Percentiles rank a stretch among this genome's conserved stretches.
Evolutionary conservation across 2,797 vertebrate species (phyloP).

Genomic region (Myripristis jacobus): DNA sequence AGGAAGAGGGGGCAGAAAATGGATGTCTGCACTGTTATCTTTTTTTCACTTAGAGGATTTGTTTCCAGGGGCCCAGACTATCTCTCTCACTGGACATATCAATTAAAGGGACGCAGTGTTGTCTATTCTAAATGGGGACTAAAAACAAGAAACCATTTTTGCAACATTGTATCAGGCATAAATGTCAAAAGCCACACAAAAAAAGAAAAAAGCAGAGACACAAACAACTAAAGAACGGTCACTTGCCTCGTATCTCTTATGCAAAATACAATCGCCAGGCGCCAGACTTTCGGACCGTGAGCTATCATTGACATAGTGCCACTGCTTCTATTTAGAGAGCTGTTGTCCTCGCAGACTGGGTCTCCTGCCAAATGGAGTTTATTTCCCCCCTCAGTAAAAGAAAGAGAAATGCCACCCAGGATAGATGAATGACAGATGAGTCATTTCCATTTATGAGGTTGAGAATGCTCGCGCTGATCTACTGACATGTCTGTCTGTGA

Average conservation of each 20-base stretch:
- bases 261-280: conserved; percentile 47
- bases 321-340: background rate
- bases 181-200: conserved; percentile 54
- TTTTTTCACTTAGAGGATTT: conserved; percentile 52
- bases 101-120: conserved; percentile 51
- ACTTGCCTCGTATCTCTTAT: conserved; percentile 39
- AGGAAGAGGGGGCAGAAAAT: conserved; percentile 37
- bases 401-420: conserved; percentile 72
- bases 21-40: conserved; percentile 63
- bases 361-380: conserved; percentile 67
- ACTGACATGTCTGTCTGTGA: conserved; percentile 66
- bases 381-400: conserved; percentile 56
- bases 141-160: conserved; percentile 44
- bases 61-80: conserved; percentile 31
- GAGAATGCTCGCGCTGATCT: conserved; percentile 69
- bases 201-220: conserved; percentile 21
- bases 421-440: conserved; percentile 75
- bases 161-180: conserved; percentile 33
- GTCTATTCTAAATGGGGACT: conserved; percentile 24
- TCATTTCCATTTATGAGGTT: conserved; percentile 77
- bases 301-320: conserved; percentile 33
- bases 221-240: conserved; percentile 40
- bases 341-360: conserved; percentile 34
- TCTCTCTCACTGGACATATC: conserved; percentile 47
- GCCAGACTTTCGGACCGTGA: conserved; percentile 35